Base-by-base conservation (phyloP, 2,113 vertebrate species). In the Oreochromis spilurus region DNA sequence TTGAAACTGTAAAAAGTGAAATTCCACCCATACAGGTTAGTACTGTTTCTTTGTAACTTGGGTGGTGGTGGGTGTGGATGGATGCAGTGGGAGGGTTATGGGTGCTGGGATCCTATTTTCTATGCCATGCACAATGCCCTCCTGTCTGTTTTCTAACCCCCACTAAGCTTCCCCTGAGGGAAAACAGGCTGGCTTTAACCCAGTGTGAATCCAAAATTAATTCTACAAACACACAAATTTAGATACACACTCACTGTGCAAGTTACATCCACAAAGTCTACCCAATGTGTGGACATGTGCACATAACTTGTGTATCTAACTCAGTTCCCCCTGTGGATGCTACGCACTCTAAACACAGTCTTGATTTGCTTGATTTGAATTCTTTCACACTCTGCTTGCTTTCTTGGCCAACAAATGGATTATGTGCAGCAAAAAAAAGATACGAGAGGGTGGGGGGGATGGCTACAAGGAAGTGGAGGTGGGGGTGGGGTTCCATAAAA, bases 321-420 rank as follows among this genome's bases (percentile, higher is more conserved):
- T 79, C 5, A 12, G 43, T 52, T 36, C 24, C 19, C 21, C 48
- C 17, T 26, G 78, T 58, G 45, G 52, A 60, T 67, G 79, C 53
- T 70, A 45, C 48, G 19, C 52, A 75, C 38, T 57, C 34, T 29
- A 60, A 79, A 86, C 81, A 29, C 40, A 79, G 21, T 26, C 43
- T 83, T 84, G 75, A 91, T 87, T 82, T 83, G 58, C 72, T 52
- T 16, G 70, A 78, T 40, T 84, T 65, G 24, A 43, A 85, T 77
- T 83, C 78, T 82, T 91, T 90, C 89, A 91, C 82, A 81, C 92
- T 88, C 81, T 77, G 29, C 83, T 91, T 67, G 79, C 50, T 85
- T 79, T 87, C 55, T 45, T 85, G 79, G 86, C 79, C 88, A 92
- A 88, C 91, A 89, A 93, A 83, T 90, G 81, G 85, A 93, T 95